phyloP scores from a whole-genome alignment of 2,888 invertebrate species.

The Noctua fimbriata region DNA sequence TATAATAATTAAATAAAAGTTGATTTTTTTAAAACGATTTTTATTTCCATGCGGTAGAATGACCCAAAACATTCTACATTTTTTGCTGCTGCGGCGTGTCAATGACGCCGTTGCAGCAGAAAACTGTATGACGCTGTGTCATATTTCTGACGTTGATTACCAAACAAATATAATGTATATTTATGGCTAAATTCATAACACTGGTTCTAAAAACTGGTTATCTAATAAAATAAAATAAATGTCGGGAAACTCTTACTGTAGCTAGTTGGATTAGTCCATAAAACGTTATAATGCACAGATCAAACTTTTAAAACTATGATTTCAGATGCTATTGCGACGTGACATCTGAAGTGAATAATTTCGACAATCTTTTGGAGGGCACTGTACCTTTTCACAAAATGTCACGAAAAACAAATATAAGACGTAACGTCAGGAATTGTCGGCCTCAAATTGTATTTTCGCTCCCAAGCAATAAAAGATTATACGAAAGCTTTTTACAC shows the following conservation, averaged over 20 bases:
- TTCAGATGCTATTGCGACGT: neutral
- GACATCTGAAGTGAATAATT: neutral
- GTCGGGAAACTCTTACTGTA: neutral
- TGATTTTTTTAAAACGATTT: too few relatives aligned
- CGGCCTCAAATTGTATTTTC: conserved; percentile 29
- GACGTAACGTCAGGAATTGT: conserved; percentile 26
- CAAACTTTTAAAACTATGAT: neutral
- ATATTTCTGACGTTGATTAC: too few relatives aligned
- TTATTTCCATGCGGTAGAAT: too few relatives aligned
- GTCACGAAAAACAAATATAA: conserved; percentile 28
- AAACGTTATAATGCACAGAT: neutral
- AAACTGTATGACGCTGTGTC: too few relatives aligned
- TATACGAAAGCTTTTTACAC: conserved; percentile 30
- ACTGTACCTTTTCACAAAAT: neutral
- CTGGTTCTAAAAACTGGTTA: neutral
- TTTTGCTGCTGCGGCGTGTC: too few relatives aligned
- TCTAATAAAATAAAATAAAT: neutral
- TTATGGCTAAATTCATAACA: too few relatives aligned
- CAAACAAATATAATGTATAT: too few relatives aligned
- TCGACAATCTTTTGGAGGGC: neutral
- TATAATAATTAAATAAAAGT: too few relatives aligned
- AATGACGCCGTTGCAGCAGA: too few relatives aligned
- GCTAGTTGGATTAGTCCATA: neutral
- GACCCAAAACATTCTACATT: too few relatives aligned
- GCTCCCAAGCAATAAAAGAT: conserved; percentile 24